Conservation (phyloP, 2,797 vertebrate species). For the Enteromius fasciolatus region DNA sequence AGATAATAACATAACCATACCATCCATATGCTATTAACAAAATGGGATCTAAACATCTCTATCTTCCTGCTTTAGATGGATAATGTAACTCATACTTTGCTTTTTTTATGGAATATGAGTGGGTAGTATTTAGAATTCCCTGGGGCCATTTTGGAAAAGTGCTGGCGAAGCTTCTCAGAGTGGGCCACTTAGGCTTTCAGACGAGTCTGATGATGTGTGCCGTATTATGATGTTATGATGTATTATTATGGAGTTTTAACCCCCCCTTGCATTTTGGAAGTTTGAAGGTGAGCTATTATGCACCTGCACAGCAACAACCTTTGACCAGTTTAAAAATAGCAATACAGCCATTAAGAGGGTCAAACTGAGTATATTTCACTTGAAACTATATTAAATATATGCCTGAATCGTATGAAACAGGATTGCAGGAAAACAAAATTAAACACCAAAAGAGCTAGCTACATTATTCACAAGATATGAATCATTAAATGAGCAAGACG, state of each 20-base stretch:
- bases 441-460: not conserved
- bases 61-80: conserved; percentile 48
- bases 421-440: not conserved
- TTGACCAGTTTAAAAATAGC: conserved; percentile 32
- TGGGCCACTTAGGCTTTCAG: conserved; percentile 43
- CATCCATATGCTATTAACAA: conserved; percentile 60
- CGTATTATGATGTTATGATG: conserved; percentile 33
- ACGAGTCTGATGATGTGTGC: conserved; percentile 36
- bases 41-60: conserved; percentile 59
- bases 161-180: conserved; percentile 47
- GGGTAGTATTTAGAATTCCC: conserved; percentile 60
- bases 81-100: conserved; percentile 52
- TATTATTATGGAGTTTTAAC: conserved; percentile 46
- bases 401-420: not conserved
- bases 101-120: conserved; percentile 53
- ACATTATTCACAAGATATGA: not conserved
- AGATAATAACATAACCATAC: conserved; percentile 62
- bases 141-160: conserved; percentile 57
- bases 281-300: conserved; percentile 40
- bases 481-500: not conserved
- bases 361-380: not conserved
- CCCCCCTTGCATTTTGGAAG: conserved; percentile 34
- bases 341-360: conserved; percentile 20
- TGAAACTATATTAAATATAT: not conserved
- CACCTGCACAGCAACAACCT: conserved; percentile 31